A percentile compares a stretch with the other conserved stretches of the same genome.
Evolutionary conservation across 2,113 vertebrate genomes (phyloP).

Genomic region (Rana temporaria): DNA sequence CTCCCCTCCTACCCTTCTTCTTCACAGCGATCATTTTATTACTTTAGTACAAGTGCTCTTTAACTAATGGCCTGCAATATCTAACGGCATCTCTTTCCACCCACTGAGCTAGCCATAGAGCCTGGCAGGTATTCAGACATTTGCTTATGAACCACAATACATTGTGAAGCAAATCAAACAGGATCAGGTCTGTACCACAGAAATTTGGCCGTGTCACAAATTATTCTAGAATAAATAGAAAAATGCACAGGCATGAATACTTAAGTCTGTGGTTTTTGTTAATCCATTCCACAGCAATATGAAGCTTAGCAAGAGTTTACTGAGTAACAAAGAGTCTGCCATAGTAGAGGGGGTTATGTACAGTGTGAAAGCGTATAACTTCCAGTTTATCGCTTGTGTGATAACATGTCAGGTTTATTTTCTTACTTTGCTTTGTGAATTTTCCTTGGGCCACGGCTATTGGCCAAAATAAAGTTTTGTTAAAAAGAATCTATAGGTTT

Average conservation of each 20-base stretch:
- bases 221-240: slow-evolving; percentile 31
- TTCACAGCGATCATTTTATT: too few relatives aligned
- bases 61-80: not conserved
- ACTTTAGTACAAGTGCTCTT: too few relatives aligned
- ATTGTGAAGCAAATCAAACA: slow-evolving; percentile 34
- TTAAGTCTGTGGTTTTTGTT: slow-evolving; percentile 23
- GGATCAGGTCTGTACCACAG: slow-evolving; percentile 21
- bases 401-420: slow-evolving; percentile 9
- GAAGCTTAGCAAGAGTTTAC: slow-evolving; percentile 11
- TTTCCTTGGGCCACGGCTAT: too few relatives aligned
- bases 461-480: too few relatives aligned
- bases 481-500: too few relatives aligned
- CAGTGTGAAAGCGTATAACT: not conserved
- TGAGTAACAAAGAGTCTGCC: not conserved
- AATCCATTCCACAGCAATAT: slow-evolving; percentile 30
- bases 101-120: slow-evolving; percentile 12
- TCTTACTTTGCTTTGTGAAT: too few relatives aligned
- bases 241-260: slow-evolving; percentile 28
- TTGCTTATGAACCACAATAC: slow-evolving; percentile 18
- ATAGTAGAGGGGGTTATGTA: not conserved
- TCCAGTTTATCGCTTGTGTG: not conserved
- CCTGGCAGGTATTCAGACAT: slow-evolving; percentile 34
- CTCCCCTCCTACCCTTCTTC: too few relatives aligned
- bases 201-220: slow-evolving; percentile 27
- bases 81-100: slow-evolving; percentile 10